Evolutionary conservation across 1,140 invertebrate genomes (phyloP), one percentile per base, ranked within the genome.

Genomic region (Melanaphis sacchari): DNA sequence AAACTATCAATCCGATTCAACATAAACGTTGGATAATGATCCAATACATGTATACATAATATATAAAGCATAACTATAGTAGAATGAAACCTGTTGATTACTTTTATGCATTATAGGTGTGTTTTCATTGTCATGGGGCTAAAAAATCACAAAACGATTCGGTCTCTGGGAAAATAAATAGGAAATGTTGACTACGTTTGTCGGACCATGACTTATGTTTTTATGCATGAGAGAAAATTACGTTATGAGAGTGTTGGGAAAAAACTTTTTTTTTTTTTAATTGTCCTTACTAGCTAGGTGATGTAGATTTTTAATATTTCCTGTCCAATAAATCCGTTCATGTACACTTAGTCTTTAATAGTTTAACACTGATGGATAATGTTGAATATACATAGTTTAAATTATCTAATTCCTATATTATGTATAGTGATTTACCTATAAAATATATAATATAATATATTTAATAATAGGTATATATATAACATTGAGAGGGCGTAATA

Each of bases 141-240:
- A 49, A 82, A 91, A 92, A 93, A 84, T 85, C 81, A 93, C 91
- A 38, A 93, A 93, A 93, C 91, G 91, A 93, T 93, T 93, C 18
- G 38, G 54, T 38, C 89, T 93, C 24, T 93, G 91, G 91, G 91
- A 93, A 93, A 93, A 93, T 85, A 93, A 93, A 93, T 93, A 93
- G 91, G 91, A 93, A 93, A 84, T 49, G 81, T 82, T 38, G 91
- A 93, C 91, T 52, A 82, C 91, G 91, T 52, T 52, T 52, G 91
- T 41, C 91, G 91, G 76, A 93, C 91, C 91, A 49, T 93, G 91
- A 93, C 91, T 93, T 49, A 41, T 93, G 91, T 93, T 93, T 93
- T 93, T 93, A 93, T 93, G 91, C 91, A 93, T 93, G 91, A 93
- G 91, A 81, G 54, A 92, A 81, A 81, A 52, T 54, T 54, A 89